Evolutionary conservation across 2,797 vertebrate species (phyloP), one percentile per base, ranked within the genome.

Genomic region (Pseudochromis fuscus): DNA sequence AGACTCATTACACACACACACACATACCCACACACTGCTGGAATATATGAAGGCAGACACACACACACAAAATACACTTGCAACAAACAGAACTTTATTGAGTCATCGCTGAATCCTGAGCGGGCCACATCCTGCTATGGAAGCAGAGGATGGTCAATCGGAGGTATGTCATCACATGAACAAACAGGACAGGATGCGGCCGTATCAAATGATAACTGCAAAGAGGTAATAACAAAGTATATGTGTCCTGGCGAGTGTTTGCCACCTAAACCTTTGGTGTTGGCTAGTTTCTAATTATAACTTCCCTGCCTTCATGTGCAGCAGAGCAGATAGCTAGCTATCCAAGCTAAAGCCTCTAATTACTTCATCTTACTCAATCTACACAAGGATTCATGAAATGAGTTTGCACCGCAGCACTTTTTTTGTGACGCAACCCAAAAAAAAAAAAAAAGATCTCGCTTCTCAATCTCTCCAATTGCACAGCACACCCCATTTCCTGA

Each of bases 251-350:
- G 77, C 59, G 79, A 91, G 77, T 70, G 79, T 90, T 87, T 88
- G 88, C 83, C 83, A 88, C 73, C 82, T 81, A 77, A 88, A 76
- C 79, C 91, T 94, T 94, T 92, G 92, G 90, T 93, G 92, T 92
- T 86, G 87, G 91, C 88, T 92, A 92, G 89, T 93, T 89, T 92
- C 86, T 94, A 94, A 94, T 94, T 94, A 94, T 84, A 91, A 75
- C 77, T 78, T 81, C 76, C 73, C 72, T 70, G 75, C 72, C 86
- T 91, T 91, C 77, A 90, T 92, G 88, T 92, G 81, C 77, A 88
- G 82, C 81, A 85, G 86, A 88, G 85, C 85, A 91, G 84, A 92
- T 86, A 91, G 90, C 84, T 85, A 88, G 86, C 87, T 89, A 87
- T 67, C 74, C 82, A 75, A 66, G 83, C 77, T 84, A 88, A 89